phyloP scores from a whole-genome alignment of 2,797 vertebrate species.

The Catamblyrhynchus diadema region DNA sequence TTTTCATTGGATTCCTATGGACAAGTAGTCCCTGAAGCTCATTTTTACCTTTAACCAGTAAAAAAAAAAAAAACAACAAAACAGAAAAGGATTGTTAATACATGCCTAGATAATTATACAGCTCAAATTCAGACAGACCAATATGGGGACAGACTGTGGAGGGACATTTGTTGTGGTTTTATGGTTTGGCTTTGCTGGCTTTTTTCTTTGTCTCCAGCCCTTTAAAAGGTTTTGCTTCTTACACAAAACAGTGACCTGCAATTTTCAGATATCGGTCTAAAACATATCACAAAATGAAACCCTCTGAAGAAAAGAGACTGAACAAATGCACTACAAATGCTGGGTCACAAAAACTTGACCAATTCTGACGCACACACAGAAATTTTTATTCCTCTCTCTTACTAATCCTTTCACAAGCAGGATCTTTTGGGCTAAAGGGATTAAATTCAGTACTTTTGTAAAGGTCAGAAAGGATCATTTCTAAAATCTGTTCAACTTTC shows the following conservation, averaged over 20 bases:
- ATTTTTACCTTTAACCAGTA: neutral
- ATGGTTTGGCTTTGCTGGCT: neutral
- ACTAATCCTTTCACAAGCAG: slow-evolving; percentile 9
- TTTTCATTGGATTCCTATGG: neutral
- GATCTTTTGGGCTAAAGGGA: slow-evolving; percentile 10
- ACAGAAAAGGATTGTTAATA: neutral
- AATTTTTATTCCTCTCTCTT: neutral
- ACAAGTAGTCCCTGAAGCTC: neutral
- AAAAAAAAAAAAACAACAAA: too few relatives aligned
- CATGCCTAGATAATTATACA: too few relatives aligned
- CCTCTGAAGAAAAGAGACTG: neutral
- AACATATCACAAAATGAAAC: neutral
- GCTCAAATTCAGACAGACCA: neutral
- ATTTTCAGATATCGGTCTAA: neutral
- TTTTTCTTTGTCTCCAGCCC: neutral
- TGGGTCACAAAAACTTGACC: slow-evolving; percentile 15
- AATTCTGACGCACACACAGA: neutral
- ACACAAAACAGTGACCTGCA: neutral
- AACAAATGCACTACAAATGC: neutral
- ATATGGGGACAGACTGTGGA: neutral
- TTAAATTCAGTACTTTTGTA: slow-evolving; percentile 28
- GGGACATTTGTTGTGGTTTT: neutral
- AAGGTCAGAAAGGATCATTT: slow-evolving; percentile 29
- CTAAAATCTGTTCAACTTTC: slow-evolving; percentile 6
- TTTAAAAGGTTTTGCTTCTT: neutral